phyloP scores from a whole-genome alignment of 2,797 vertebrate species.

The Myotis planiceps region DNA sequence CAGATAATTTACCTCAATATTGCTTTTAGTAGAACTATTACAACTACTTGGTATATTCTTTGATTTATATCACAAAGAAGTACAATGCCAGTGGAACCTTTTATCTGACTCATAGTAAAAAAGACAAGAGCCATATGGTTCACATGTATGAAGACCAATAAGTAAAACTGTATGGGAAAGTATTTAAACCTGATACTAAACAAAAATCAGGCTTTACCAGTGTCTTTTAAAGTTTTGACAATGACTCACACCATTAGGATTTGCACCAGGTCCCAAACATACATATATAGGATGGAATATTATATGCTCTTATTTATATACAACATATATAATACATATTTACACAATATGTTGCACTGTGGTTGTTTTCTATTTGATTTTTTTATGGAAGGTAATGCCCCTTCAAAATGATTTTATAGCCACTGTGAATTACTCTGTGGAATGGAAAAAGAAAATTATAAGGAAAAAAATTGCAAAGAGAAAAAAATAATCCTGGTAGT shows the following conservation, averaged over 20 bases:
- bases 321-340: not conserved
- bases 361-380: not conserved
- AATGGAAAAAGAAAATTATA: constrained; percentile 13
- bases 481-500: not conserved
- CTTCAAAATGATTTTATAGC: not conserved
- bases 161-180: not conserved
- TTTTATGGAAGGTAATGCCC: not conserved
- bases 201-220: not conserved
- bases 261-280: not conserved
- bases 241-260: not conserved
- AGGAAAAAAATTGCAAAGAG: not conserved
- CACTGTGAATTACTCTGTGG: not conserved
- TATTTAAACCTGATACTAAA: not conserved
- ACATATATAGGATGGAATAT: not conserved
- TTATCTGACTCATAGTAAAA: not conserved
- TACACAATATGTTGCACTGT: not conserved
- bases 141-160: not conserved
- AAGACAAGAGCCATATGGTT: not conserved
- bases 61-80: not conserved
- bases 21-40: not conserved
- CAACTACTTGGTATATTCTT: not conserved
- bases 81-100: not conserved
- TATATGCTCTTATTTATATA: not conserved
- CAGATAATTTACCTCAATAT: not conserved
- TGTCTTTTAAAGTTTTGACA: not conserved